These are phyloP conservation scores for Ecliptopera silaceata DNA, from an alignment of 2,888 invertebrate genomes.

Conservation along the genomic window DNA sequence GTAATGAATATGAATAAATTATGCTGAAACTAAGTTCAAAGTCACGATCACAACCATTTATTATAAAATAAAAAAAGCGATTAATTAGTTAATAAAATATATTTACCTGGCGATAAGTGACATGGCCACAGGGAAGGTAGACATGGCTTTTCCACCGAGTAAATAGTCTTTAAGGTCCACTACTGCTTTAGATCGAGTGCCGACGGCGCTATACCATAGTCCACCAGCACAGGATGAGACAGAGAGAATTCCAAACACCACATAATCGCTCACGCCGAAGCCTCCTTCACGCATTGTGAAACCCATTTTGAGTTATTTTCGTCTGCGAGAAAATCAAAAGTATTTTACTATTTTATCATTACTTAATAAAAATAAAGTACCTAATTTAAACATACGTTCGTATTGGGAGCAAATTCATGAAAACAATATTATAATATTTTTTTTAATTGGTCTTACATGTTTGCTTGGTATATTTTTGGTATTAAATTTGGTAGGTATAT, in stretches of 20 bases:
- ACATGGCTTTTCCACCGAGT: conserved; percentile 88
- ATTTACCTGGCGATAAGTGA: conserved; percentile 91
- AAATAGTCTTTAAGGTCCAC: conserved; percentile 87
- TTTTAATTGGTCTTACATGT: too few species aligned
- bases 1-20: too few species aligned
- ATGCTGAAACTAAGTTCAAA: too few species aligned
- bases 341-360: background rate
- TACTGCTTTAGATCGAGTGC: conserved; percentile 78
- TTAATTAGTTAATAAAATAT: background rate
- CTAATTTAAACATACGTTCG: too few species aligned
- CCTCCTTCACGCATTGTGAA: conserved; percentile 73
- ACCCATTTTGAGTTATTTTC: conserved; percentile 49
- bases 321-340: conserved; percentile 24
- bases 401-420: too few species aligned
- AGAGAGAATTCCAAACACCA: conserved; percentile 88
- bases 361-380: too few species aligned
- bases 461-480: too few species aligned
- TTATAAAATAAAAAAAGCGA: too few species aligned
- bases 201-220: conserved; percentile 84
- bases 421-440: too few species aligned
- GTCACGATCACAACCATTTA: background rate
- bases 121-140: conserved; percentile 92
- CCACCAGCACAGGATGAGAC: conserved; percentile 90
- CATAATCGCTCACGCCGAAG: conserved; percentile 79
- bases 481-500: too few species aligned